A percentile compares a stretch with the other conserved stretches of the same genome.
Conservation (phyloP, 2,888 invertebrate species). For the Pristionchus fissidentatus region DNA sequence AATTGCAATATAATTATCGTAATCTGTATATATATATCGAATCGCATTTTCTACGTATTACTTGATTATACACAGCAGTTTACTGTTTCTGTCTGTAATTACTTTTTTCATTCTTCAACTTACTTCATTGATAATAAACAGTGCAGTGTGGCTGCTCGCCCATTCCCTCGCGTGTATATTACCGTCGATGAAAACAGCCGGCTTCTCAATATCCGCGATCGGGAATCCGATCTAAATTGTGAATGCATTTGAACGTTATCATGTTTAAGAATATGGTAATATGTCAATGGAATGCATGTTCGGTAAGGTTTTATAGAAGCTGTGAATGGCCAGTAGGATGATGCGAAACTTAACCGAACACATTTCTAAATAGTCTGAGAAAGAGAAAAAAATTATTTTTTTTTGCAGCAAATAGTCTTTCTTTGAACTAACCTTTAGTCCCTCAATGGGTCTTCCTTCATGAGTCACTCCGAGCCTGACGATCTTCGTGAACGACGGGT, state of each 20-base stretch:
- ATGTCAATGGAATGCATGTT: too few species aligned
- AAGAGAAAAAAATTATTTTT: too few species aligned
- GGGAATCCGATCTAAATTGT: conserved; percentile 63
- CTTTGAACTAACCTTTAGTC: conserved; percentile 70
- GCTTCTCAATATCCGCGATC: conserved; percentile 59
- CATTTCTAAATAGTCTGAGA: too few species aligned
- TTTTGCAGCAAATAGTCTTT: neutral
- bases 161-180: conserved; percentile 75
- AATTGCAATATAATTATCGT: neutral
- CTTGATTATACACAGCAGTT: too few species aligned
- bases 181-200: conserved; percentile 75
- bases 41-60: too few species aligned
- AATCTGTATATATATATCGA: too few species aligned
- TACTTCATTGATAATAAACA: conserved; percentile 75
- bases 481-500: conserved; percentile 69
- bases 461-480: conserved; percentile 72
- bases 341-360: too few species aligned
- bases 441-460: conserved; percentile 74
- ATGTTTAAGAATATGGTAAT: too few species aligned
- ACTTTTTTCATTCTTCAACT: neutral
- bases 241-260: neutral
- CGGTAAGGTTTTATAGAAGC: too few species aligned
- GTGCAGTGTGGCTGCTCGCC: conserved; percentile 74
- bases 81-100: too few species aligned
- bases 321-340: too few species aligned